Evolutionary conservation across 2,113 vertebrate species (phyloP), one percentile per base, ranked within the genome.

Genomic region (Brachirus orientalis): DNA sequence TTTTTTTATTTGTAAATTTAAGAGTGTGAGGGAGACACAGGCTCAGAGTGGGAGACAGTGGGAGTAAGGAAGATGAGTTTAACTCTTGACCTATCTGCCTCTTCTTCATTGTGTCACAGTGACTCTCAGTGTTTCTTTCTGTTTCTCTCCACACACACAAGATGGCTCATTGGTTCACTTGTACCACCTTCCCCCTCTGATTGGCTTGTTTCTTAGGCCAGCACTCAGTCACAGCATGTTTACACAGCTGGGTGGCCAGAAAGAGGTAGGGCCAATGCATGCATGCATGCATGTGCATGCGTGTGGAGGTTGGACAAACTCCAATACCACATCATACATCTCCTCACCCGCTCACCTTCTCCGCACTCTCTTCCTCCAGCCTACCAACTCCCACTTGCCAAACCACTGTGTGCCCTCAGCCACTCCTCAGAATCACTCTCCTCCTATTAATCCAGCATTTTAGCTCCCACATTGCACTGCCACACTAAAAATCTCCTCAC

Each of bases 291-390:
- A 17, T 61, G 37, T 61, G 56, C 22, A 17, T 69, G 61, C 35
- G 17, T 59, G 48, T 52, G 50, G 33, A 72, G 50, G 33, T 79
- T 84, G 82, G 77, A 83, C 62, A 57, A 79, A 79, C 52, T 75
- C 82, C 72, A 86, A 79, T 46, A 86, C 85, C 85, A 86, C 84
- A 85, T 85, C 75, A 79, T 86, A 90, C 80, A 85, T 86, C 75
- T 84, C 69, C 58, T 52, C 33, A n/a, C 74, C 9, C 8, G 14
- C 20, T 33, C 28, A 16, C 19, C 38, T 35, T 37, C 48, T 19
- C 35, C 37, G 20, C 51, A 52, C 50, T 28, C 60, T 47, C 45
- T 37, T 47, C 47, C 63, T 57, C 47, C 17, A 20, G 54, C 50
- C 45, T 11, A 57, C 47, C 63, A 63, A 22, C 68, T 77, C 69